Evolutionary conservation across 1,140 invertebrate genomes (phyloP).

Genomic region (Penaeus indicus): DNA sequence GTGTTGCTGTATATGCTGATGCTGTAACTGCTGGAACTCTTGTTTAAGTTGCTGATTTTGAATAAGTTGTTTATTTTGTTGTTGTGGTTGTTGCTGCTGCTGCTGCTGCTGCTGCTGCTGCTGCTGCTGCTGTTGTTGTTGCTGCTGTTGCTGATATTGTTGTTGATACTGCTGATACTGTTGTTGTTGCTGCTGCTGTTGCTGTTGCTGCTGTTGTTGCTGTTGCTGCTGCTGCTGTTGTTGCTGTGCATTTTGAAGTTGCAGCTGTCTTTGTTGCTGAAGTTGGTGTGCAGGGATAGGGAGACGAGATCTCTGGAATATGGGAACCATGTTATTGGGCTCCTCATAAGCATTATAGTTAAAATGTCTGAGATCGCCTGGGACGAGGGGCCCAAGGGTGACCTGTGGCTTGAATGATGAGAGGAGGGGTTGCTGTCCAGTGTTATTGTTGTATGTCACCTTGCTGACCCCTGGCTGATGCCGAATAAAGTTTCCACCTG

Average conservation of each 20-base stretch:
- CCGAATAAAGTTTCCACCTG: conserved; percentile 57
- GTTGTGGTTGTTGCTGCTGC: conserved; percentile 35
- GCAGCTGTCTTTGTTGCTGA: conserved; percentile 37
- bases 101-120: conserved; percentile 41
- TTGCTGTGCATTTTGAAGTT: conserved; percentile 22
- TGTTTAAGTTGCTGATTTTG: conserved; percentile 55
- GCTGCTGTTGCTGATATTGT: conserved; percentile 47
- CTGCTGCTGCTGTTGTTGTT: conserved; percentile 36
- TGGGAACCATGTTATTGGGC: conserved; percentile 64
- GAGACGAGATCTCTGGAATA: conserved; percentile 38
- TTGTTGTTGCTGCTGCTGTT: conserved; percentile 21
- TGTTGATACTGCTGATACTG: neutral
- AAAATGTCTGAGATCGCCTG: conserved; percentile 52
- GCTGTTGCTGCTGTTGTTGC: conserved; percentile 5
- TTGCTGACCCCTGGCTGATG: conserved; percentile 66
- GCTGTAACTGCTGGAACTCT: conserved; percentile 35
- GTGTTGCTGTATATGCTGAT: conserved; percentile 7
- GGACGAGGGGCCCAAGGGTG: conserved; percentile 36
- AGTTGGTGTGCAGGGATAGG: conserved; percentile 49
- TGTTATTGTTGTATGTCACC: conserved; percentile 51
- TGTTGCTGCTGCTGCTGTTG: conserved; percentile 40
- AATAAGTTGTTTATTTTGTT: conserved; percentile 32
- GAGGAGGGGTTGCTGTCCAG: conserved; percentile 53
- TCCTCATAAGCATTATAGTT: conserved; percentile 65
- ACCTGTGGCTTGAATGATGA: conserved; percentile 62